Percentiles rank a stretch among this genome's conserved stretches.
These are phyloP conservation scores for Catharus minimus DNA, from an alignment of 2,113 vertebrate genomes.

Conservation along the genomic window DNA sequence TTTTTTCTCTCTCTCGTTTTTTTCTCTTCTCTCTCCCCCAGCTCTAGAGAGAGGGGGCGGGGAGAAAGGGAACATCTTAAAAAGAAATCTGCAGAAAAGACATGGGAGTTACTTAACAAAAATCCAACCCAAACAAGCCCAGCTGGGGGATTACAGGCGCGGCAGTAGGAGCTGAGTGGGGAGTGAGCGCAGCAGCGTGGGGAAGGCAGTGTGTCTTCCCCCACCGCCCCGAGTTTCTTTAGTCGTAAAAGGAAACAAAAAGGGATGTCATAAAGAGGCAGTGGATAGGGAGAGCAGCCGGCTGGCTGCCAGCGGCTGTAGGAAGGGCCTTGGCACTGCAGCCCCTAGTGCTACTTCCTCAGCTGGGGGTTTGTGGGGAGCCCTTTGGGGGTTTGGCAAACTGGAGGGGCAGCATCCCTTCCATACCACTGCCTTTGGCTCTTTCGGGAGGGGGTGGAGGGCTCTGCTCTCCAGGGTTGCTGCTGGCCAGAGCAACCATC, in stretches of 20 bases:
- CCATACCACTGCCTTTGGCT: background rate
- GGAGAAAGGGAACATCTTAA: conserved; percentile 45
- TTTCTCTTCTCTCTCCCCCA: background rate
- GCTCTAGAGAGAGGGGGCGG: conserved; percentile 50
- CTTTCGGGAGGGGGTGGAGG: rapidly evolving
- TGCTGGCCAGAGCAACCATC: background rate
- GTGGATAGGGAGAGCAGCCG: conserved; percentile 10
- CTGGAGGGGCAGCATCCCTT: background rate
- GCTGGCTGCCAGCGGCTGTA: conserved; percentile 30
- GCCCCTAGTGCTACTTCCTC: background rate
- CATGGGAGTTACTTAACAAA: conserved; percentile 49
- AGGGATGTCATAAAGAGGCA: conserved; percentile 38
- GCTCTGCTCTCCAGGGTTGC: background rate
- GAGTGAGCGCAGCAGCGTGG: background rate
- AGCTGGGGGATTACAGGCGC: conserved; percentile 34
- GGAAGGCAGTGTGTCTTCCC: background rate
- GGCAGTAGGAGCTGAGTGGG: background rate
- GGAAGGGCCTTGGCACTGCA: background rate
- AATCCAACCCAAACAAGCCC: conserved; percentile 62
- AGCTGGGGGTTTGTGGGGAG: background rate
- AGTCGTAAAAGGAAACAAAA: conserved; percentile 63
- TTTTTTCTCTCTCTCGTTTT: background rate
- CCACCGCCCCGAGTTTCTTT: background rate
- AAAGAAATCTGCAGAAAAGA: conserved; percentile 58
- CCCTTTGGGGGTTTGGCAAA: background rate